Evolutionary conservation across 1,140 invertebrate genomes (phyloP).

Genomic region (Heliconius nattereri): DNA sequence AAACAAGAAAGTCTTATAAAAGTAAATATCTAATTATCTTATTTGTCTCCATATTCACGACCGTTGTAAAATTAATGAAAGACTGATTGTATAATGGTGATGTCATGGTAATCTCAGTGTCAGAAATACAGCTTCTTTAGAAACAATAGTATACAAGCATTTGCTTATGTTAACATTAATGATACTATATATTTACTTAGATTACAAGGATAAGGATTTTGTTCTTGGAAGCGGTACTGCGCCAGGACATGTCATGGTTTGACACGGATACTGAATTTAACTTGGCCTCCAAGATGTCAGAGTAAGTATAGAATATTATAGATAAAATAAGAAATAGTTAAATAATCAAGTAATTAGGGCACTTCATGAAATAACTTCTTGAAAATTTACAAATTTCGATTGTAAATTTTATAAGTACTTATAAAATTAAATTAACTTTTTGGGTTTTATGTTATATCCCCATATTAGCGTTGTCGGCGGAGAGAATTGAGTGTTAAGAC

Average conservation of each 20-base stretch:
- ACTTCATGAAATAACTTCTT: too few species aligned
- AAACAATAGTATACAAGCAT: not conserved
- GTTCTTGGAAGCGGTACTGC: slow-evolving; percentile 89
- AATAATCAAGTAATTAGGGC: too few species aligned
- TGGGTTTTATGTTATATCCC: too few species aligned
- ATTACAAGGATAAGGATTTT: slow-evolving; percentile 86
- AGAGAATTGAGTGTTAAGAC: too few species aligned
- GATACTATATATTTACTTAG: slow-evolving; percentile 66
- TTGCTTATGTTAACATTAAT: not conserved
- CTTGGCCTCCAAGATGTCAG: slow-evolving; percentile 92
- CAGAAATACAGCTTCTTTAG: not conserved
- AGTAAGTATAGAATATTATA: slow-evolving; percentile 84
- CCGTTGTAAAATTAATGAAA: not conserved
- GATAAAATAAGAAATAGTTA: not conserved
- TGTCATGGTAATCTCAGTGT: not conserved
- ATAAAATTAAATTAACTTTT: too few species aligned
- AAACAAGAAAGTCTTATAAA: not conserved
- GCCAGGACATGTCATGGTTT: slow-evolving; percentile 97
- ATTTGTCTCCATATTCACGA: not conserved
- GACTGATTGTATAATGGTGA: not conserved
- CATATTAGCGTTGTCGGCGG: too few species aligned
- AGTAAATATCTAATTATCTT: not conserved
- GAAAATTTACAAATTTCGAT: too few species aligned
- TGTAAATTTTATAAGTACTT: too few species aligned
- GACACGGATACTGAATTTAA: slow-evolving; percentile 93